Evolutionary conservation across 2,797 vertebrate genomes (phyloP).

Genomic region (Xerus rutilus): DNA sequence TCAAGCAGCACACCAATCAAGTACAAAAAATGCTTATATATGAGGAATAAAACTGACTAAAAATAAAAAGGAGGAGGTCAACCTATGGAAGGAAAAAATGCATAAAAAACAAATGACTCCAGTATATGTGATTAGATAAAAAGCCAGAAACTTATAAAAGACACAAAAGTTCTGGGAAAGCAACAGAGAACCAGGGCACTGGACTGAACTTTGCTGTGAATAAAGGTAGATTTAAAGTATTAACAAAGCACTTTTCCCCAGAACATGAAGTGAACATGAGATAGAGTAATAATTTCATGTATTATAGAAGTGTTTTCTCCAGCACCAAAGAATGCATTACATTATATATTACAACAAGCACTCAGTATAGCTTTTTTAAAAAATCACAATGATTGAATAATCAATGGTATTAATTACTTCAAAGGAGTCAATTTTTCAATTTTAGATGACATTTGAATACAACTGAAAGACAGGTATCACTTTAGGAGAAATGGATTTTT

Average conservation of each 20-base stretch:
- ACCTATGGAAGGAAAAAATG: slow-evolving; percentile 34
- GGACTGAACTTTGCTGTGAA: not conserved
- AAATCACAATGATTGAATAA: not conserved
- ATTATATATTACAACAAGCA: not conserved
- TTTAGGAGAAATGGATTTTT: not conserved
- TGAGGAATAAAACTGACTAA: slow-evolving; percentile 31
- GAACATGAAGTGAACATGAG: not conserved
- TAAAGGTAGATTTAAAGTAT: slow-evolving; percentile 43
- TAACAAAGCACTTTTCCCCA: not conserved
- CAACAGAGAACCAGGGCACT: not conserved
- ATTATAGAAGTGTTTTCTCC: not conserved
- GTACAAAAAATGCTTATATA: not conserved
- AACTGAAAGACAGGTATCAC: not conserved
- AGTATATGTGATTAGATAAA: slow-evolving; percentile 26
- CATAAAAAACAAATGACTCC: slow-evolving; percentile 50
- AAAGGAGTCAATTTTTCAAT: not conserved
- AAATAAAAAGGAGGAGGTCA: not conserved
- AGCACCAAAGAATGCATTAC: not conserved
- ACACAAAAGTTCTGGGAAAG: not conserved
- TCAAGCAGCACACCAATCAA: not conserved
- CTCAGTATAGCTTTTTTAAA: not conserved
- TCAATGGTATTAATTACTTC: not conserved
- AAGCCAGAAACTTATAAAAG: not conserved
- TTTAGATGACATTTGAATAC: not conserved
- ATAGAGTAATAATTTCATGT: not conserved